These are phyloP conservation scores for Eremophila alpestris DNA, from an alignment of 2,797 vertebrate species.

Conservation along the genomic window DNA sequence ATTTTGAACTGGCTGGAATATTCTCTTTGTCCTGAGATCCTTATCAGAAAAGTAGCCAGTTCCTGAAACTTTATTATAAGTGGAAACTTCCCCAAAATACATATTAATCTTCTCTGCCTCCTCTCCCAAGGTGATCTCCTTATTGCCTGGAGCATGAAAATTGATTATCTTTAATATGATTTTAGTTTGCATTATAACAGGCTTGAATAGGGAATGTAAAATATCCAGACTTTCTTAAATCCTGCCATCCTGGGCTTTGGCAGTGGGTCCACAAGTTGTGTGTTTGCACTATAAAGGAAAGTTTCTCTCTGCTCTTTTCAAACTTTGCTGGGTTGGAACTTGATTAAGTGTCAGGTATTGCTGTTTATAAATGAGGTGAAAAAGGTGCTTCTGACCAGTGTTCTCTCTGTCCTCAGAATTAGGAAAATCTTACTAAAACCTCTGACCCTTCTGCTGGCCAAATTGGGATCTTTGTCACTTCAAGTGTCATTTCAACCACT, in stretches of 20 bases:
- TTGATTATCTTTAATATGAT: constrained; percentile 30
- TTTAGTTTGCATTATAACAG: constrained; percentile 24
- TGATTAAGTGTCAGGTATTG: background rate
- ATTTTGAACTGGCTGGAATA: background rate
- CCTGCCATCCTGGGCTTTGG: background rate
- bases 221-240: background rate
- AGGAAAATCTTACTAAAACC: background rate
- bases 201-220: background rate
- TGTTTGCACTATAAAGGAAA: background rate
- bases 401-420: background rate
- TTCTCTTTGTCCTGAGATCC: background rate
- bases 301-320: background rate
- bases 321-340: background rate
- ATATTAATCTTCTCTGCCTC: background rate
- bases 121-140: background rate
- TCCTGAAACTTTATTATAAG: background rate
- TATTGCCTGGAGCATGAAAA: constrained; percentile 33
- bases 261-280: background rate
- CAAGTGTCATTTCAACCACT: background rate
- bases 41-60: background rate
- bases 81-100: constrained; percentile 4
- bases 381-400: background rate
- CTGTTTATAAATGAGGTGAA: background rate
- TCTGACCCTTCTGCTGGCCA: background rate
- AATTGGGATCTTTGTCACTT: background rate